Conservation (phyloP, 2,113 vertebrate species). For the Pelobates fuscus region DNA sequence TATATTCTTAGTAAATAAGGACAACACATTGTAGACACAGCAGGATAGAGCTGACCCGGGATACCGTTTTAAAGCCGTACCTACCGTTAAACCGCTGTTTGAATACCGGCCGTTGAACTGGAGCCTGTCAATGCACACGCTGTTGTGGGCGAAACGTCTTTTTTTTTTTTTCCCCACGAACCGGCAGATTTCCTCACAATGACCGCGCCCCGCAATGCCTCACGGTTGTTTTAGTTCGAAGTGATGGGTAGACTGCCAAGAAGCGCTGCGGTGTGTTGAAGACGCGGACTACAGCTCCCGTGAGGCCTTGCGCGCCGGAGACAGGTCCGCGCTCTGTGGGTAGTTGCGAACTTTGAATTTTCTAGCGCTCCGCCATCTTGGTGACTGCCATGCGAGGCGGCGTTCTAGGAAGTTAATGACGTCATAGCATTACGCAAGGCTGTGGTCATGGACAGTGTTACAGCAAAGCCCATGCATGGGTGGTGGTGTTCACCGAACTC, state of each 20-base stretch:
- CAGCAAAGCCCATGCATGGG: too few species aligned
- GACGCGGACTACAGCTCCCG: constrained; percentile 6
- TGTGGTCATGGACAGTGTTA: too few species aligned
- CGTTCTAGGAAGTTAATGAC: too few species aligned
- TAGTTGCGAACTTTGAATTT: constrained; percentile 21
- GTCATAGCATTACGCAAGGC: too few species aligned
- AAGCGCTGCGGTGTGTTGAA: too few species aligned
- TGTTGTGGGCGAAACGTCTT: constrained; percentile 65
- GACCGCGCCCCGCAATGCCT: not conserved
- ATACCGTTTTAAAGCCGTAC: too few species aligned
- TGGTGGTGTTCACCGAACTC: too few species aligned
- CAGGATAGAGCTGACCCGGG: too few species aligned
- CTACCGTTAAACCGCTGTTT: too few species aligned
- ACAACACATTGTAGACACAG: too few species aligned
- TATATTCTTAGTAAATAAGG: too few species aligned
- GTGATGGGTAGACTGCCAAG: not conserved
- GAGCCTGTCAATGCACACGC: constrained; percentile 33
- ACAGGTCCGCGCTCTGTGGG: constrained; percentile 37
- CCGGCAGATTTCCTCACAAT: constrained; percentile 53
- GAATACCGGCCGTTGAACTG: not conserved
- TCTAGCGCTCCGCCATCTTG: not conserved
- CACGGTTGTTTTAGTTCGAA: constrained; percentile 64
- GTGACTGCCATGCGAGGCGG: too few species aligned
- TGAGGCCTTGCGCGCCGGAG: not conserved
- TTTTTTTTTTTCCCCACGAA: constrained; percentile 59